Base-by-base conservation (phyloP, 1,140 invertebrate genomes). In the Caenorhabditis tropicalis region DNA sequence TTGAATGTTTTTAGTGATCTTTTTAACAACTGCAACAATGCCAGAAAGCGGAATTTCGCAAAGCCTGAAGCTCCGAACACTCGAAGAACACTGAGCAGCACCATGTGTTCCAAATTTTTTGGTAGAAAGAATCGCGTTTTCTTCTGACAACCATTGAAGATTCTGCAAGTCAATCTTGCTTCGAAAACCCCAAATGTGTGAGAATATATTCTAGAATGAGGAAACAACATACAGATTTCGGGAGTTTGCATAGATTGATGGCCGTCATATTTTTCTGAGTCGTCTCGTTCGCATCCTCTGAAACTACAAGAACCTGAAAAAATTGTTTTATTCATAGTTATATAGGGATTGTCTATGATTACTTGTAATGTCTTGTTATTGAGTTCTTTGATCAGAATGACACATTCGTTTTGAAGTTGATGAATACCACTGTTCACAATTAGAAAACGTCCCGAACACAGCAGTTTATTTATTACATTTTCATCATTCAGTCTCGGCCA, bases 401-500 rank as follows among this genome's bases (percentile, higher is more conserved):
- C 65, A 43, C 65, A 74, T 31, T 74, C 65, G 33, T 74, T 74
- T 15, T 74, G 33, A 39, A 74, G 33, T 48, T 74, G 80, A 27
- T 53, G 15, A 2, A 7, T 10, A 29, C 31, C 79, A 53, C 16
- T 81, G 48, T 12, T 51, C 24, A 81, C 79, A 53, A 81, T 81
- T 27, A 81, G n/a, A 21, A 81, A 53, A n/a, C 36, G 51, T 60
- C 49, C 81, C 15, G 81, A 74, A 12, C 65, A 39, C n/a, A 74
- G 12, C 10, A 74, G n/a, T 21, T 74, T 74, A 29, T 74, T 74
- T 12, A 74, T 43, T 5, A 43, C 51, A 24, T 60, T 36, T 39
- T 82, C 56, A 46, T 33, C 36, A 46, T 82, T 60, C 53, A 82
- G 15, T 29, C 53, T 29, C 0, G 60, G 53, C 81, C 81, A 81